These are phyloP conservation scores for Pogonognathellus flavescens DNA, from an alignment of 1,140 invertebrate genomes.

Conservation along the genomic window DNA sequence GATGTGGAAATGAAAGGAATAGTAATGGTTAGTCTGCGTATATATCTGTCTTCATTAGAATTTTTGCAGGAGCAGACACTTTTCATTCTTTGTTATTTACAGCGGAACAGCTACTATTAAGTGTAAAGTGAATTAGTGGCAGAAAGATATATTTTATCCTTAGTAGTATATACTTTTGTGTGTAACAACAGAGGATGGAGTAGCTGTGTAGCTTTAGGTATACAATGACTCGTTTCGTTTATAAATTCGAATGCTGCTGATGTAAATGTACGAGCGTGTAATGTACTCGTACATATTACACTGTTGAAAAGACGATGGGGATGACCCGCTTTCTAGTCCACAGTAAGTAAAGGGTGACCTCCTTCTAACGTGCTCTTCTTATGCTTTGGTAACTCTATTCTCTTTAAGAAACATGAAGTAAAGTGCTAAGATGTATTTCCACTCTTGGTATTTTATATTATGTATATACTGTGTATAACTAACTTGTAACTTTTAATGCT, in stretches of 20 bases:
- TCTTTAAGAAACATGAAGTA: neutral
- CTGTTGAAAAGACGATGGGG: constrained; percentile 29
- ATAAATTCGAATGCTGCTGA: neutral
- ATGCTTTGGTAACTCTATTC: neutral
- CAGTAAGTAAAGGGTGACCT: constrained; percentile 33
- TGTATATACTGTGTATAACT: too few species aligned
- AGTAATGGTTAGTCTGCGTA: neutral
- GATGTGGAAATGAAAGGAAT: too few species aligned
- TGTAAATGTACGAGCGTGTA: too few species aligned
- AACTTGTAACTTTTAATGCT: too few species aligned
- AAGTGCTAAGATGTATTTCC: constrained; percentile 19
- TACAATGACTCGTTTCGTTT: neutral
- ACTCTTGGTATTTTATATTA: too few species aligned
- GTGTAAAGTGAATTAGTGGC: constrained; percentile 29
- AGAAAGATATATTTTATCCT: neutral
- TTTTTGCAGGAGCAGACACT: neutral
- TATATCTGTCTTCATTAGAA: constrained; percentile 28
- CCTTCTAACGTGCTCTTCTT: constrained; percentile 14
- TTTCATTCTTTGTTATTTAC: constrained; percentile 17
- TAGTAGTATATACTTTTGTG: neutral
- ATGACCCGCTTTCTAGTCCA: constrained; percentile 44
- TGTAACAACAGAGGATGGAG: neutral
- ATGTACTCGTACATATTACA: neutral
- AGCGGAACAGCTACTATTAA: constrained; percentile 10
- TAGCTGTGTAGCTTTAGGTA: neutral